Evolutionary conservation across 2,888 invertebrate genomes (phyloP).

Genomic region (Halictus ligatus): DNA sequence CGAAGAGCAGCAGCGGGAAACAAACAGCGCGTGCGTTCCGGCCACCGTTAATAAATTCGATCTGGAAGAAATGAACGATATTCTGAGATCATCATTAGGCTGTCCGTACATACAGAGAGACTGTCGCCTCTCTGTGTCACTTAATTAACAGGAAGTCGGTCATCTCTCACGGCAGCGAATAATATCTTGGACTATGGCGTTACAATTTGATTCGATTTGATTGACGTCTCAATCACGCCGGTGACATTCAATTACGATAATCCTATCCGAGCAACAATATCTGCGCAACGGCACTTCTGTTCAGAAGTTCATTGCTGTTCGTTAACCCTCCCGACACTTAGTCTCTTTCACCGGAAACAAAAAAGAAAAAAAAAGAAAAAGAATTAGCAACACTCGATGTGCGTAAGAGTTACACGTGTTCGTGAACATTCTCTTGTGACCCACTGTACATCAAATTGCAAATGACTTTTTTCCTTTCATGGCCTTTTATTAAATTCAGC

Average conservation of each 20-base stretch:
- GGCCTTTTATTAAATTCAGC: neutral
- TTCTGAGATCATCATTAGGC: neutral
- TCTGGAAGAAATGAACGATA: constrained; percentile 6
- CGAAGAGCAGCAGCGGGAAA: neutral
- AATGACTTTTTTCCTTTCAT: neutral
- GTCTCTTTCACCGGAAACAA: neutral
- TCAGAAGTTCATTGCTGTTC: neutral
- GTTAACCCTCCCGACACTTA: neutral
- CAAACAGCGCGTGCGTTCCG: neutral
- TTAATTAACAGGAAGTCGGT: constrained; percentile 14
- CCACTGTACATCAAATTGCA: neutral
- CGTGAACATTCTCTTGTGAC: neutral
- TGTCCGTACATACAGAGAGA: neutral
- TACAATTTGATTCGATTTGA: neutral
- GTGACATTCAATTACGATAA: constrained; percentile 10
- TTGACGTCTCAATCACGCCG: neutral
- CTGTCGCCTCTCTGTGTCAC: neutral
- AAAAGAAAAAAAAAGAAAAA: neutral
- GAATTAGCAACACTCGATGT: too few relatives aligned
- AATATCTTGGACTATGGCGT: neutral
- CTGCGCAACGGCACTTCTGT: neutral
- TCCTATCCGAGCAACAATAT: neutral
- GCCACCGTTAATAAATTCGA: neutral
- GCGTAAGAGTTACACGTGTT: neutral
- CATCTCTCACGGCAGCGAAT: neutral